These are phyloP conservation scores for Saccopteryx bilineata DNA, from an alignment of 2,113 vertebrate genomes.

Conservation along the genomic window DNA sequence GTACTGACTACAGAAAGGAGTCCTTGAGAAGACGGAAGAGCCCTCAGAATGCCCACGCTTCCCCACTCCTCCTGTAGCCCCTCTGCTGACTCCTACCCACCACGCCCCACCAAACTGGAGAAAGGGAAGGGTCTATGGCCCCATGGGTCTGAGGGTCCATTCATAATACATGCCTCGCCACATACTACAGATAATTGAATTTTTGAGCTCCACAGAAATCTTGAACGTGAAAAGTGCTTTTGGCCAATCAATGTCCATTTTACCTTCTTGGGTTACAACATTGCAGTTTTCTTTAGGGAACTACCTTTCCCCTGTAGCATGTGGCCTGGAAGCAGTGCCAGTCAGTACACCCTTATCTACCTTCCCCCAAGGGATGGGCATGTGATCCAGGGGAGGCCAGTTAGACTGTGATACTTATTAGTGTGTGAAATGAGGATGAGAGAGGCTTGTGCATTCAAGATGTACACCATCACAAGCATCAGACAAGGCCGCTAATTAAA, in stretches of 20 bases:
- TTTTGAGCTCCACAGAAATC: background rate
- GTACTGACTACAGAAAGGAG: constrained; percentile 4
- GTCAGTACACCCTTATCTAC: background rate
- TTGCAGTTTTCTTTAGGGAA: background rate
- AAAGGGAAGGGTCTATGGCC: background rate
- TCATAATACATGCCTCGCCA: background rate
- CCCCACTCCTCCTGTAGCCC: background rate
- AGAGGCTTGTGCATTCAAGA: background rate
- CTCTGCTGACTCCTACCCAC: too few relatives aligned
- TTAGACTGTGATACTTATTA: background rate
- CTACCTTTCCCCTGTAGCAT: background rate
- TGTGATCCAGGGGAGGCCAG: background rate
- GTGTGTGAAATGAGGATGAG: background rate
- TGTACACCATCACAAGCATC: too few relatives aligned
- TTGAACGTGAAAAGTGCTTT: background rate
- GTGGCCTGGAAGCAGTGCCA: background rate
- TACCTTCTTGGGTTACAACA: background rate
- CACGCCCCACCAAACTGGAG: background rate
- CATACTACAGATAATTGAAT: background rate
- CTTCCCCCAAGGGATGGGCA: background rate
- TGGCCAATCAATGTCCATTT: background rate
- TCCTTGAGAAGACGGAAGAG: background rate
- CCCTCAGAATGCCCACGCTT: background rate
- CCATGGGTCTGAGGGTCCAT: background rate
- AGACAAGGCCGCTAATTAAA: background rate